Evolutionary conservation across 1,140 invertebrate genomes (phyloP), one percentile per base, ranked within the genome.

Genomic region (Stenopsyche tienmushanensis): DNA sequence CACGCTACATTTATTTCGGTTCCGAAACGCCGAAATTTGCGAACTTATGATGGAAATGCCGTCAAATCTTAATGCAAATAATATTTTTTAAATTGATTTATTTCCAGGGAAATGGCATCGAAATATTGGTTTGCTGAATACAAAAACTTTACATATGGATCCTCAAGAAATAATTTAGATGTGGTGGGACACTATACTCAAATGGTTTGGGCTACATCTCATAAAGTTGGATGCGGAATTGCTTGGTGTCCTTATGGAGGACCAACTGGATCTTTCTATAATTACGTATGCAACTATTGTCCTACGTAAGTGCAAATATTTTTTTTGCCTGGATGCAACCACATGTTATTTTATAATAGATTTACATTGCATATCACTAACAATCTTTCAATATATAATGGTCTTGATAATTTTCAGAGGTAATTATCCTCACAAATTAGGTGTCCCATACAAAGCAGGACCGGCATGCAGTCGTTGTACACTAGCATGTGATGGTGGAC

Each of bases 211-310:
- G 89, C 90, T 18, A 82, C 86, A 2, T 87, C 85, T 7, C 90
- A 92, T 74, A 83, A 87, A 72, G 83, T 93, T n/a, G 91, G 91
- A 9, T 93, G 91, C 72, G 90, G 90, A 0, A 83, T 90, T 69
- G 82, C 87, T 7, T 83, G 86, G 69, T 93, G 91, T 71, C 72
- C 73, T n/a, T 66, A 74, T 26, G 81, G 82, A 18, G 81, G 76
- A 10, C 84, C 82, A 18, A 82, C 82, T 71, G 84, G 85, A 39
- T 82, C 84, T 2, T 92, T 87, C 75, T 92, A 85, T 76, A 91
- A 88, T 76, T 93, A 93, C 74, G 85, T 93, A n/a, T 93, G 91
- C 76, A 91, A 93, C 78, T 93, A 93, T 75, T 92, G 90, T 75
- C 91, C 91, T 1, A 86, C 85, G 91, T 92, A 83, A 87, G 85